Evolutionary conservation across 2,113 vertebrate species (phyloP).

Genomic region (Takifugu flavidus): DNA sequence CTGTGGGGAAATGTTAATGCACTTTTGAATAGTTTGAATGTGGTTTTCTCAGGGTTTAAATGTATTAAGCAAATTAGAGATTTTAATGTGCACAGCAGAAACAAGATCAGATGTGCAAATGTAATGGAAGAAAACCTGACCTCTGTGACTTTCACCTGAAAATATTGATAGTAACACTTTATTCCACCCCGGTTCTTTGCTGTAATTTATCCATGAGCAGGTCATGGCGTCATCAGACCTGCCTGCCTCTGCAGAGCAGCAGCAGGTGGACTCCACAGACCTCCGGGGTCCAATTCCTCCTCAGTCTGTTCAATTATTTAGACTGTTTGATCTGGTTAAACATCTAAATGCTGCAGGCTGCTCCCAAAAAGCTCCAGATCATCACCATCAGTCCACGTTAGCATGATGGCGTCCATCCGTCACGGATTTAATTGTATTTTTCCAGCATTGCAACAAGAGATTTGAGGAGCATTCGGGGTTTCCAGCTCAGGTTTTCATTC

Average conservation of each 20-base stretch:
- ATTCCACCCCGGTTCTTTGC: too few species aligned
- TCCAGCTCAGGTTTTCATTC: slow-evolving; percentile 30
- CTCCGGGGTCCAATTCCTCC: slow-evolving; percentile 8
- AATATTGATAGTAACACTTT: too few species aligned
- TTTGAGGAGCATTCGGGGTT: slow-evolving; percentile 19
- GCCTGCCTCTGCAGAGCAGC: slow-evolving; percentile 4
- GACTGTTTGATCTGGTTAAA: slow-evolving; percentile 17
- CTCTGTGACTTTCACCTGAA: too few species aligned
- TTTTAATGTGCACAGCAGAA: too few species aligned
- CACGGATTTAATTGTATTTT: slow-evolving; percentile 46
- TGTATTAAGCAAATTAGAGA: too few species aligned
- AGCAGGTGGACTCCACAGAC: slow-evolving; percentile 23
- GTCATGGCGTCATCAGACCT: slow-evolving; percentile 1
- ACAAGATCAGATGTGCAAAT: too few species aligned
- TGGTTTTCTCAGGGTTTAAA: too few species aligned
- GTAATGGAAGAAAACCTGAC: too few species aligned
- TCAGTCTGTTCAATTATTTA: slow-evolving; percentile 36
- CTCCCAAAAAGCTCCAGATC: slow-evolving; percentile 38
- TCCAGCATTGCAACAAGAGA: slow-evolving; percentile 10
- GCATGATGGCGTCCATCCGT: slow-evolving; percentile 18
- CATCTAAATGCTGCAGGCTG: slow-evolving; percentile 24
- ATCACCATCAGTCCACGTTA: slow-evolving; percentile 45
- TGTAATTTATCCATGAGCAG: too few species aligned
- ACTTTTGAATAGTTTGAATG: too few species aligned
- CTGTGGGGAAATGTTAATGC: too few species aligned